Conservation (phyloP, 2,113 vertebrate species). For the Rhagologus leucostigma region DNA sequence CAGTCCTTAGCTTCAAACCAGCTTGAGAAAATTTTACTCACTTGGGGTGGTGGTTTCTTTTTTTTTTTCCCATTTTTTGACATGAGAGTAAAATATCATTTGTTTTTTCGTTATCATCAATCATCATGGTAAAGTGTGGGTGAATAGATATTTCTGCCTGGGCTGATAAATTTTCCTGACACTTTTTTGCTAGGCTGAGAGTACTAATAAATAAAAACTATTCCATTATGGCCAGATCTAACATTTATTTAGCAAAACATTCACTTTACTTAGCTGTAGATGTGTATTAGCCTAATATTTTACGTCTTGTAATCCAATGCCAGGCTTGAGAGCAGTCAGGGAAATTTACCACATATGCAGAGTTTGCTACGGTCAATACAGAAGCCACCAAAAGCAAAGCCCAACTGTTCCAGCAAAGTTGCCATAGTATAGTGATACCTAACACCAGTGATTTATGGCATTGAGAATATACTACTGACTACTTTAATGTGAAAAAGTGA, state of each 20-base stretch:
- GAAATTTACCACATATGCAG: slow-evolving; percentile 12
- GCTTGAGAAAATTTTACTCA: not conserved
- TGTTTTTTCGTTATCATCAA: slow-evolving; percentile 60
- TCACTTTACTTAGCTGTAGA: slow-evolving; percentile 51
- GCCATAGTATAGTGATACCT: slow-evolving; percentile 29
- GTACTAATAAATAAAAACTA: slow-evolving; percentile 67
- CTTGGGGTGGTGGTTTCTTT: not conserved
- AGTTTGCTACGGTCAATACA: slow-evolving; percentile 23
- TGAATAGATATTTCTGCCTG: slow-evolving; percentile 47
- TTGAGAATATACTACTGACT: slow-evolving; percentile 57
- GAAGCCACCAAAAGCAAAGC: slow-evolving; percentile 50
- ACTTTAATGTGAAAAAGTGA: slow-evolving; percentile 71
- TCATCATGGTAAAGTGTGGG: slow-evolving; percentile 13
- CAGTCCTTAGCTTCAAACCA: not conserved
- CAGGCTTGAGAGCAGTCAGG: slow-evolving; percentile 2
- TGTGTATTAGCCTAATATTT: slow-evolving; percentile 57
- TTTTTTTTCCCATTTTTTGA: not conserved
- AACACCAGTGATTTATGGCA: slow-evolving; percentile 57
- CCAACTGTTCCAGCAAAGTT: slow-evolving; percentile 45
- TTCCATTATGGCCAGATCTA: slow-evolving; percentile 57
- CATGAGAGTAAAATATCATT: slow-evolving; percentile 42
- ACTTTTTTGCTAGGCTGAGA: slow-evolving; percentile 52
- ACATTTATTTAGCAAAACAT: slow-evolving; percentile 34
- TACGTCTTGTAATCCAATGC: slow-evolving; percentile 31
- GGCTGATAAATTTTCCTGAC: slow-evolving; percentile 59